Conservation (phyloP, 1,140 invertebrate genomes). For the Phymastichus coffea region DNA sequence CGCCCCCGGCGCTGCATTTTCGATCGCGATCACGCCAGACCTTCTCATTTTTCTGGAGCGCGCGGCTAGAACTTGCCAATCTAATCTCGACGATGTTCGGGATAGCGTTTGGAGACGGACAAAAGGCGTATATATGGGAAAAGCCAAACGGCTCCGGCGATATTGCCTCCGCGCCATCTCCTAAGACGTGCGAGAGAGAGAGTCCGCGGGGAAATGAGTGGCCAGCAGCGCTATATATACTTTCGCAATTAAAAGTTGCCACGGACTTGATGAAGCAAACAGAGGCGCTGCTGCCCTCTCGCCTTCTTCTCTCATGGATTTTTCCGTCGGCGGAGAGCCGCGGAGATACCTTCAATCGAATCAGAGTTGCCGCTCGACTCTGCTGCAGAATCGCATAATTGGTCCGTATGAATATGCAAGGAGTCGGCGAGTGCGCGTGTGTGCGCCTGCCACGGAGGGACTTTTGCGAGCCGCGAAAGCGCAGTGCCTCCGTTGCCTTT, state of each 20-base stretch:
- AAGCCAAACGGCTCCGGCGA: no score
- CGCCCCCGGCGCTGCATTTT: no score
- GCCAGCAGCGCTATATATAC: slow-evolving; percentile 30
- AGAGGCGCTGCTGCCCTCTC: slow-evolving; percentile 40
- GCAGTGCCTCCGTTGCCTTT: no score
- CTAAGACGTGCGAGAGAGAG: slow-evolving; percentile 40
- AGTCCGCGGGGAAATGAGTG: slow-evolving; percentile 53
- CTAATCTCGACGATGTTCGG: no score
- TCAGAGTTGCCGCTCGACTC: not conserved
- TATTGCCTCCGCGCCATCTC: slow-evolving; percentile 33
- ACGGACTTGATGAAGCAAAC: slow-evolving; percentile 53
- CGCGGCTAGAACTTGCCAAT: no score
- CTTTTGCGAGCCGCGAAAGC: no score
- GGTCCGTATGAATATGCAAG: slow-evolving; percentile 5
- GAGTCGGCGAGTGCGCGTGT: not conserved
- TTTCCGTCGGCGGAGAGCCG: not conserved
- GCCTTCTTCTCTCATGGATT: not conserved
- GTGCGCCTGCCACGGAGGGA: no score
- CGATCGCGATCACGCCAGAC: no score
- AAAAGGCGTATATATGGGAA: no score
- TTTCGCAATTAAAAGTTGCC: slow-evolving; percentile 57
- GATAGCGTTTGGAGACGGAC: no score
- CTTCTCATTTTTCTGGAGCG: no score
- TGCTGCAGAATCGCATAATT: not conserved
- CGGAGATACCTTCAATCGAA: slow-evolving; percentile 10